Percentiles rank a stretch among this genome's conserved stretches.
phyloP scores from a whole-genome alignment of 1,140 invertebrate species.

The Battus philenor region DNA sequence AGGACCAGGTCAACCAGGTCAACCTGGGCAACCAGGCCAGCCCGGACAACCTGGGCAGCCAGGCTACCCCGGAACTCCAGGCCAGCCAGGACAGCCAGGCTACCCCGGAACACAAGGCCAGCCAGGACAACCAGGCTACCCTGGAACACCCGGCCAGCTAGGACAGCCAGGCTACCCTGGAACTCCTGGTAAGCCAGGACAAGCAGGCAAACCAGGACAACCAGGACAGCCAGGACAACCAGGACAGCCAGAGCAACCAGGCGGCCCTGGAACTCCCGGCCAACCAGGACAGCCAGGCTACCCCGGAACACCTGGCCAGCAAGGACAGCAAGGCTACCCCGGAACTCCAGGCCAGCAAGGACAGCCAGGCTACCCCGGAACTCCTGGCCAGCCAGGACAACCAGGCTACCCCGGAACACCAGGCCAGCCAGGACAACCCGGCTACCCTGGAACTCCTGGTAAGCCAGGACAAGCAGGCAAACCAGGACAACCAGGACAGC shows the following conservation, averaged over 20 bases:
- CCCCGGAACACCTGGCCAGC: slow-evolving; percentile 18
- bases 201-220: slow-evolving; percentile 22
- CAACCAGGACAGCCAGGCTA: slow-evolving; percentile 26
- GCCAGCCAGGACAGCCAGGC: slow-evolving; percentile 28
- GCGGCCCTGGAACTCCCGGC: slow-evolving; percentile 12
- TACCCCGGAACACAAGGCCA: slow-evolving; percentile 29
- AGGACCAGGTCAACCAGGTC: slow-evolving; percentile 24
- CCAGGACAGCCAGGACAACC: slow-evolving; percentile 25
- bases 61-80: slow-evolving; percentile 27
- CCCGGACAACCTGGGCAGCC: slow-evolving; percentile 30
- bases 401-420: slow-evolving; percentile 19
- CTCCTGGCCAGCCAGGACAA: slow-evolving; percentile 22
- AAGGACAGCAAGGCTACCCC: slow-evolving; percentile 20
- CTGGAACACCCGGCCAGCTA: slow-evolving; percentile 18
- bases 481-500: slow-evolving; percentile 17
- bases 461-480: slow-evolving; percentile 12
- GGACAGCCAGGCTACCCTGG: slow-evolving; percentile 18
- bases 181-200: too few relatives aligned
- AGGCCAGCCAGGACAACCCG: slow-evolving; percentile 20
- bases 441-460: slow-evolving; percentile 22
- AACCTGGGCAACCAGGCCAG: slow-evolving; percentile 26
- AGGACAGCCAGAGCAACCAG: slow-evolving; percentile 24
- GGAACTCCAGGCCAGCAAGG: slow-evolving; percentile 21
- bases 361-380: slow-evolving; percentile 20
- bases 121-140: slow-evolving; percentile 27